Percentiles rank a stretch among this genome's conserved stretches.
These are phyloP conservation scores for Perithous albicinctus DNA, from an alignment of 2,888 invertebrate genomes.

Conservation along the genomic window DNA sequence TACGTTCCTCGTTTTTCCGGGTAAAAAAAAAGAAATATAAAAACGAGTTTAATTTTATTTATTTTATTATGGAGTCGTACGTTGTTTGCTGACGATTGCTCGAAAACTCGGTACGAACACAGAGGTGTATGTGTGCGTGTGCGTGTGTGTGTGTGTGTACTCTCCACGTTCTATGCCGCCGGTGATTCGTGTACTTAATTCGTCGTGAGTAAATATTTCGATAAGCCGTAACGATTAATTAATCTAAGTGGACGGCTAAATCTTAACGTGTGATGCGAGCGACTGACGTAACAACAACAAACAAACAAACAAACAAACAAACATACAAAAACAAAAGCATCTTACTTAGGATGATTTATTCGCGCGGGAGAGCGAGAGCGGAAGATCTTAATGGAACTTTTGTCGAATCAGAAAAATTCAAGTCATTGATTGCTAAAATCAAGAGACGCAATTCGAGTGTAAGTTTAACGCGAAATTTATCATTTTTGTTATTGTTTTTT, in stretches of 20 bases:
- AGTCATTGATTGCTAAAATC: not conserved
- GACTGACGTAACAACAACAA: constrained; percentile 15
- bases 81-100: constrained; percentile 18
- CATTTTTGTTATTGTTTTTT: not conserved
- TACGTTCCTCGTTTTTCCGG: constrained; percentile 11
- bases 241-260: constrained; percentile 60
- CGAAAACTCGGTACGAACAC: constrained; percentile 9
- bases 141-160: constrained; percentile 32
- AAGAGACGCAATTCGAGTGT: not conserved
- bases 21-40: constrained; percentile 6
- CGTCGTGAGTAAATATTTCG: constrained; percentile 50
- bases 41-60: constrained; percentile 10
- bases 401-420: not conserved
- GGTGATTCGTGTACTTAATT: constrained; percentile 69
- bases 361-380: constrained; percentile 41
- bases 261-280: constrained; percentile 43
- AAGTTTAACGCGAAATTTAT: constrained; percentile 34
- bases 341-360: constrained; percentile 1
- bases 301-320: no score
- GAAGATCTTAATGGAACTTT: constrained; percentile 24
- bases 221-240: constrained; percentile 53
- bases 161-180: constrained; percentile 56
- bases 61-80: constrained; percentile 30
- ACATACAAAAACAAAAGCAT: constrained; percentile 6
- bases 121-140: constrained; percentile 32